Base-by-base conservation (phyloP, 92 coral and sea anemone genomes). In the Siderastrea radians region DNA sequence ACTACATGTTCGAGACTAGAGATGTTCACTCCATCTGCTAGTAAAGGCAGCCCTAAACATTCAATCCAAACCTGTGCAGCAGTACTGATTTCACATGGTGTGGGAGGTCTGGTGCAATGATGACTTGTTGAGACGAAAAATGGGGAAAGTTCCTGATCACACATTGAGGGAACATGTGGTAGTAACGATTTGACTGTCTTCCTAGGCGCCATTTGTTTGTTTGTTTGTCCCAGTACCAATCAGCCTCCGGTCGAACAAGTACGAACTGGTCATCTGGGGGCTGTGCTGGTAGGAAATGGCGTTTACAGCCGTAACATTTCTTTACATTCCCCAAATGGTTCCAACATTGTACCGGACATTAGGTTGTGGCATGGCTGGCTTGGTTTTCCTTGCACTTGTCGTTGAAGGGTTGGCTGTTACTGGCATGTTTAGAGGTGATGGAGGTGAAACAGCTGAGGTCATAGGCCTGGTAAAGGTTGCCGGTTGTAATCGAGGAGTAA, bases 301-400 rank as follows among this genome's bases (percentile, higher is more conserved):
- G 71, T 64, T 91, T 91, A 77, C 91, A 91, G 44, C 89, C 91
- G 79, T 67, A 78, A 61, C 88, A 91, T 66, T 87, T 86, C 82
- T 74, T 91, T 16, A 91, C 88, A 77, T 91, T 86, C 91, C 91
- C 94, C 94, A 86, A 19, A 91, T 91, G 60, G 90, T 91, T 49
- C 80, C 88, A 51, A 91, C 94, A 46, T 61, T 19, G 62, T 82
- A 91, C 48, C 85, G 88, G 14, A 17, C 81, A 78, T 91, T 64
- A 14, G 76, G 64, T 72, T 71, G 49, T 13, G 78, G 78, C 78
- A 74, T 47, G 60, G 78, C 78, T 51, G 62, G 78, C 78, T 74
- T 74, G 62, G 78, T 38, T 53, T 61, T 38, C 78, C 78, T 49
- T 16, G 60, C 15, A 51, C 26, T 4, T 7, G 60, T 74, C 83